Evolutionary conservation across 2,113 vertebrate genomes (phyloP).

Genomic region (Dendropsophus ebraccatus): DNA sequence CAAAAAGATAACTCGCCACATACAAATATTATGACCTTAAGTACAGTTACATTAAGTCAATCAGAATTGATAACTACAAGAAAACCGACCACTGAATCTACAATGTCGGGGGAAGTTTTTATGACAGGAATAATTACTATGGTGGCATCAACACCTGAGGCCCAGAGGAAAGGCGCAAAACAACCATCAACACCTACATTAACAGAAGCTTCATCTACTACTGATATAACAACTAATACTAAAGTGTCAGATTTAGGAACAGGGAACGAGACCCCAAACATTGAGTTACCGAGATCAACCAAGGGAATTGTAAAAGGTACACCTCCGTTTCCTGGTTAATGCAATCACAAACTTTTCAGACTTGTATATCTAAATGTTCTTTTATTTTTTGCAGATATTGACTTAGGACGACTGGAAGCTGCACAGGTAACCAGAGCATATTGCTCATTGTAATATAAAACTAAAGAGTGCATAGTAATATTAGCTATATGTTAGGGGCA

Average conservation of each 20-base stretch:
- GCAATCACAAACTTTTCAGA: not conserved
- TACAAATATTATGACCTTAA: not conserved
- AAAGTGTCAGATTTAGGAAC: not conserved
- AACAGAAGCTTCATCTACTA: not conserved
- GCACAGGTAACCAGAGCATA: conserved; percentile 2
- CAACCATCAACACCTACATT: not conserved
- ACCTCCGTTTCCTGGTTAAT: not conserved
- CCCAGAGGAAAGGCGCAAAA: not conserved
- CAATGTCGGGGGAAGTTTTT: not conserved
- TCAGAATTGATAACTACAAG: not conserved
- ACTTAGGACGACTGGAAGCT: conserved; percentile 1
- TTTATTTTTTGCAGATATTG: not conserved
- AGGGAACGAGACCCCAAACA: not conserved
- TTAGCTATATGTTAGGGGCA: no score
- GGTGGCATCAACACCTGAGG: not conserved
- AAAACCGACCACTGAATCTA: not conserved
- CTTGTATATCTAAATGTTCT: not conserved
- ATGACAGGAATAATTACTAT: not conserved
- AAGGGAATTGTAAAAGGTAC: not conserved
- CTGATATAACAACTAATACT: not conserved
- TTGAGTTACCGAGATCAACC: not conserved
- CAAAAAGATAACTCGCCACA: not conserved
- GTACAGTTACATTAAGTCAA: not conserved
- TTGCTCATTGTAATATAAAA: no score
- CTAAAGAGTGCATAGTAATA: no score